A percentile compares a stretch with the other conserved stretches of the same genome.
These are phyloP conservation scores for Channa argus DNA, from an alignment of 2,113 vertebrate genomes.

Conservation along the genomic window DNA sequence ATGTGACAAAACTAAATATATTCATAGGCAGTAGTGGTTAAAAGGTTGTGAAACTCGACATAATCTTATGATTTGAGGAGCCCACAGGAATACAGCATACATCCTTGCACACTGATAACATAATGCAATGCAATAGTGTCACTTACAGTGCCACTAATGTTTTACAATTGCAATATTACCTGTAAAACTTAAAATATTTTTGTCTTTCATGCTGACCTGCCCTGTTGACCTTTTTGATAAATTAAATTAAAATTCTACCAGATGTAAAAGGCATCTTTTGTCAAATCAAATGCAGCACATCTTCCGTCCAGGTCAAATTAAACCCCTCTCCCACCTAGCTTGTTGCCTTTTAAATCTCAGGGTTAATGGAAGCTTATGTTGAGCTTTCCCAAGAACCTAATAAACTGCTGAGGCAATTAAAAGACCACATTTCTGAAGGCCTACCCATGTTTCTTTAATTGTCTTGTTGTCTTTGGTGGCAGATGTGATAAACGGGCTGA, in stretches of 20 bases:
- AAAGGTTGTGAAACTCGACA: not conserved
- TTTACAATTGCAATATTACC: not conserved
- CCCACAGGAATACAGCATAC: not conserved
- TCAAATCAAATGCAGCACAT: conserved; percentile 2
- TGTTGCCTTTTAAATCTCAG: conserved; percentile 42
- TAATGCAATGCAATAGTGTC: not conserved
- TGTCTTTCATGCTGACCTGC: not conserved
- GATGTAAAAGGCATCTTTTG: not conserved
- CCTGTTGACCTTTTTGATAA: not conserved
- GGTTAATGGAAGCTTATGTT: conserved; percentile 62
- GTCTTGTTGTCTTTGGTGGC: conserved; percentile 65
- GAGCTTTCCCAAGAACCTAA: conserved; percentile 57
- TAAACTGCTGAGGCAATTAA: conserved; percentile 74
- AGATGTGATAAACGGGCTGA: conserved; percentile 69
- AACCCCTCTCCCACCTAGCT: not conserved
- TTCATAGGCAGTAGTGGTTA: not conserved
- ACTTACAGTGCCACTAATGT: not conserved
- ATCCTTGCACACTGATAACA: not conserved
- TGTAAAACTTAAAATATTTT: not conserved
- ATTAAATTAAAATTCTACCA: too few species aligned
- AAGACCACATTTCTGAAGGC: conserved; percentile 65
- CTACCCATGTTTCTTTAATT: conserved; percentile 67
- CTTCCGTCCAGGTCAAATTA: conserved; percentile 6
- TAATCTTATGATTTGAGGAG: not conserved
- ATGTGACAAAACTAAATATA: conserved; percentile 16